Conservation (phyloP, 2,888 invertebrate genomes). For the Rotaria sp. region DNA sequence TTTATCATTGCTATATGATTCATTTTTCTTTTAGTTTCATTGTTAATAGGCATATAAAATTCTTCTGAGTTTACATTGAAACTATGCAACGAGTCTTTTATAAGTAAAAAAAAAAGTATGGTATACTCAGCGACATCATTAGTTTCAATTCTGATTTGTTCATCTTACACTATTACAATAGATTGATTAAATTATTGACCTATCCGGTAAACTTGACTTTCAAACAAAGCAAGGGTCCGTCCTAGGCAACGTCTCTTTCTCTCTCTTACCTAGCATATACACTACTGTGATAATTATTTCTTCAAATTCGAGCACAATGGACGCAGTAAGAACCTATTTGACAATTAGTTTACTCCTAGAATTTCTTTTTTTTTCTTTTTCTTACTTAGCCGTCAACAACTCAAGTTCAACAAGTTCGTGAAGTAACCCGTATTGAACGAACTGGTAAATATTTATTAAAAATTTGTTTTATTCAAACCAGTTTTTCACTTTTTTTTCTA, state of each 20-base stretch:
- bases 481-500: background rate
- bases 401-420: conserved; percentile 39
- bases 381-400: conserved; percentile 39
- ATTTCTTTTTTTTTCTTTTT: background rate
- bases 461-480: background rate
- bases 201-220: background rate
- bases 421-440: conserved; percentile 39
- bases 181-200: background rate
- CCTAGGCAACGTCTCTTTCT: background rate
- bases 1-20: too few relatives aligned
- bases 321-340: background rate
- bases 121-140: background rate
- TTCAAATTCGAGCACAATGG: background rate
- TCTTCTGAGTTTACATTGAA: too few relatives aligned
- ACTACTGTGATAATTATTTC: background rate
- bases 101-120: too few relatives aligned
- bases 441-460: background rate
- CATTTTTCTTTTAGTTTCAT: too few relatives aligned
- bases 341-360: background rate
- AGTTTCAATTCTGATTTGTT: too few relatives aligned
- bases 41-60: too few relatives aligned
- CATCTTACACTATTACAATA: background rate
- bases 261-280: background rate
- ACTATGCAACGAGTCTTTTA: too few relatives aligned
- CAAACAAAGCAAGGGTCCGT: background rate